phyloP scores from a whole-genome alignment of 2,797 vertebrate species.

The Dallia pectoralis region DNA sequence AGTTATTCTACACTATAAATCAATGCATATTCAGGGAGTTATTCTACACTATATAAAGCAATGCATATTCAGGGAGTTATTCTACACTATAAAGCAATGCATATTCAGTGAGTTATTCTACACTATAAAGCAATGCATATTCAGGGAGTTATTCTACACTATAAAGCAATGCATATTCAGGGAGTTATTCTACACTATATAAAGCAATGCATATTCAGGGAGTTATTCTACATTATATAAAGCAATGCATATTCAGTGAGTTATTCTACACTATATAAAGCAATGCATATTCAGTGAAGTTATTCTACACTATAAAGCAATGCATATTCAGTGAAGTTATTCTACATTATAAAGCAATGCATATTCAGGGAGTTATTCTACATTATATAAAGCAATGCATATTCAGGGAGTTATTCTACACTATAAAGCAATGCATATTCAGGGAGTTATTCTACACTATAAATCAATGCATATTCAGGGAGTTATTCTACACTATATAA shows the following conservation, averaged over 20 bases:
- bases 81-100: no score
- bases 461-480: background rate
- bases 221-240: background rate
- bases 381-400: background rate
- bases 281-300: background rate
- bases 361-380: background rate
- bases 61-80: background rate
- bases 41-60: background rate
- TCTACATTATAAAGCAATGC: background rate
- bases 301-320: background rate
- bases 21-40: background rate
- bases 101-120: no score
- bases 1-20: background rate
- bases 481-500: background rate
- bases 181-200: background rate
- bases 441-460: background rate
- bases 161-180: background rate
- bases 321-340: no score
- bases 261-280: background rate
- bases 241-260: background rate
- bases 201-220: background rate
- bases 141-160: background rate
- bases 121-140: background rate
- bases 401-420: background rate
- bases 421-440: background rate